These are phyloP conservation scores for Ramphastos sulfuratus DNA, from an alignment of 2,113 vertebrate species.

Conservation along the genomic window DNA sequence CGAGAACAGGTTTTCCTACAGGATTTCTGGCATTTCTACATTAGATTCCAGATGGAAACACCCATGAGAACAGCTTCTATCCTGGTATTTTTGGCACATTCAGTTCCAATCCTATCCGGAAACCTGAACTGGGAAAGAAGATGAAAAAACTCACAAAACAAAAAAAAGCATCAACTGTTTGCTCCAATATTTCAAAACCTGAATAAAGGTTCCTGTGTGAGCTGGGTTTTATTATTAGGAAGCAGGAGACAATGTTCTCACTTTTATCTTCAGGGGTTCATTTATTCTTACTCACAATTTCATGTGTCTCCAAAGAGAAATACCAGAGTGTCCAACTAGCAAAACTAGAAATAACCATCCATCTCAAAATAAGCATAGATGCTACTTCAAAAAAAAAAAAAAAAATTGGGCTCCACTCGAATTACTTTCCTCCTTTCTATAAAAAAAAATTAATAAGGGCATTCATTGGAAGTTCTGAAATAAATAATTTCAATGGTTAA, in stretches of 20 bases:
- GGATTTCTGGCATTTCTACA: constrained; percentile 72
- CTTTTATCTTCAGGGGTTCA: background rate
- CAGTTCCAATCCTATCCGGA: constrained; percentile 54
- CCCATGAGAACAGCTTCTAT: constrained; percentile 72
- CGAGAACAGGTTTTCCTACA: constrained; percentile 72
- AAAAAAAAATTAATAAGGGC: background rate
- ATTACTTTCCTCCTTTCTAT: background rate
- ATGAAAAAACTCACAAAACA: background rate
- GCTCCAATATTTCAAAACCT: background rate
- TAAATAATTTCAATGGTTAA: background rate
- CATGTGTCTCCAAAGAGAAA: background rate
- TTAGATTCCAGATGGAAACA: constrained; percentile 73
- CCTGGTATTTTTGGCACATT: constrained; percentile 69
- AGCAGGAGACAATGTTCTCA: background rate
- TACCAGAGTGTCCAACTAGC: background rate
- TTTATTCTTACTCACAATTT: background rate
- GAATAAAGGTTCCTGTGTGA: background rate
- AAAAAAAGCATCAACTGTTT: background rate
- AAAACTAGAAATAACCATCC: background rate
- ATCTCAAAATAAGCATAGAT: background rate
- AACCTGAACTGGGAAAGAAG: constrained; percentile 43
- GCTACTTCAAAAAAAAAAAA: no score
- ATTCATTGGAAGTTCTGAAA: background rate
- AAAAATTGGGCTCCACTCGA: background rate
- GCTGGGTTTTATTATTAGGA: background rate